Percentiles rank a stretch among this genome's conserved stretches.
Conservation (phyloP, 1,140 invertebrate genomes). For the Akabosia matsudoensis region DNA sequence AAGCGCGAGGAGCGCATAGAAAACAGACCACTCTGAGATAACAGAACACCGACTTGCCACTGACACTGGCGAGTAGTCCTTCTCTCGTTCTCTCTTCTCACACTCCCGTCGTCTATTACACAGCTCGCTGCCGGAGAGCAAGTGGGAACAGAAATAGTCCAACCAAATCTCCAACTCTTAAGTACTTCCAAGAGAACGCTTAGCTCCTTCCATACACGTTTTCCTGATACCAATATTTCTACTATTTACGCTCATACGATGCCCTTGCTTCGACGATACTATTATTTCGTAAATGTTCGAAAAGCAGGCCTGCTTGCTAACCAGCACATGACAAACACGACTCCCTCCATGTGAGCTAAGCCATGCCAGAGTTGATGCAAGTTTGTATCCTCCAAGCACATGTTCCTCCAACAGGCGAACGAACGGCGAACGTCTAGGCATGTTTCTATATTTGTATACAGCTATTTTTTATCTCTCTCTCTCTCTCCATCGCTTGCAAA, state of each 20-base stretch:
- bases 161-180: background rate
- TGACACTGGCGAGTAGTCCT: too few species aligned
- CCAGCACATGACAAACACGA: background rate
- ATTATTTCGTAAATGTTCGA: too few species aligned
- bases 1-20: too few species aligned
- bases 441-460: too few species aligned
- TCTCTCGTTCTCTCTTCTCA: too few species aligned
- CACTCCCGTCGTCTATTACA: background rate
- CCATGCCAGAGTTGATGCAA: background rate
- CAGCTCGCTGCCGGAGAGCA: background rate
- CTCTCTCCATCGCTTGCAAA: background rate
- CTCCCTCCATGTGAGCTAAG: background rate
- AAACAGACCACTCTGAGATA: too few species aligned
- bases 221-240: background rate
- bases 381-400: background rate
- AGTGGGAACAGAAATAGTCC: background rate
- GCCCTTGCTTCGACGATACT: background rate
- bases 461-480: background rate
- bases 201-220: background rate
- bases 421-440: background rate
- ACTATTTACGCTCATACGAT: background rate
- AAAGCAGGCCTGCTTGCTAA: background rate
- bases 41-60: too few species aligned
- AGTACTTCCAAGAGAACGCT: background rate
- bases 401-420: slow-evolving; percentile 12